phyloP scores from a whole-genome alignment of 2,113 vertebrate species.

The Terrapene triunguis region DNA sequence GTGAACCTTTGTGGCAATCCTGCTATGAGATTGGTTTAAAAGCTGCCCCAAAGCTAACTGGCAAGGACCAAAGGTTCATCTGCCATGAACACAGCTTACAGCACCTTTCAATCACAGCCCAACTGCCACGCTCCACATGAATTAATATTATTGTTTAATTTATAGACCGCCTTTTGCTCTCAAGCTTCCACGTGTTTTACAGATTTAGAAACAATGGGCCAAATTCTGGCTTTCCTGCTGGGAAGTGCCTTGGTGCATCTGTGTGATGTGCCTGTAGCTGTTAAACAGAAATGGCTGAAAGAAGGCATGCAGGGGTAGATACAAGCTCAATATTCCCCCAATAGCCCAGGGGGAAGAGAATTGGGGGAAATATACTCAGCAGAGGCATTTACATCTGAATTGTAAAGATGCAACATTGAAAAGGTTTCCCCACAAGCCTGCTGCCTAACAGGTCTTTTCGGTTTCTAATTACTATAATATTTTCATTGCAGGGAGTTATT shows the following conservation, averaged over 20 bases:
- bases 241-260: neutral
- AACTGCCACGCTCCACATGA: neutral
- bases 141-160: slow-evolving; percentile 38
- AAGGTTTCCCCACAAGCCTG: neutral
- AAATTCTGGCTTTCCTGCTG: neutral
- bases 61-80: neutral
- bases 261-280: neutral
- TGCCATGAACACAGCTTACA: neutral
- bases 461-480: neutral
- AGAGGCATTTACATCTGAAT: slow-evolving; percentile 12
- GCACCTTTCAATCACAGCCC: slow-evolving; percentile 11
- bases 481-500: neutral
- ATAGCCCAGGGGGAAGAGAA: neutral
- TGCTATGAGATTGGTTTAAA: slow-evolving; percentile 9
- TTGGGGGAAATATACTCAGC: neutral
- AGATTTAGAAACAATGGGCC: neutral
- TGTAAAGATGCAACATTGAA: neutral
- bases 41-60: neutral
- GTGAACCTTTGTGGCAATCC: slow-evolving; percentile 26
- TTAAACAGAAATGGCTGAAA: neutral
- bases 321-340: neutral
- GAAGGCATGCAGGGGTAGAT: neutral
- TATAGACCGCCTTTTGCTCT: slow-evolving; percentile 15
- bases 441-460: neutral
- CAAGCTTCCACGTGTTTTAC: neutral